A percentile compares a stretch with the other conserved stretches of the same genome.
Conservation (phyloP, 1,140 invertebrate genomes). For the Drosophila oshimai region DNA sequence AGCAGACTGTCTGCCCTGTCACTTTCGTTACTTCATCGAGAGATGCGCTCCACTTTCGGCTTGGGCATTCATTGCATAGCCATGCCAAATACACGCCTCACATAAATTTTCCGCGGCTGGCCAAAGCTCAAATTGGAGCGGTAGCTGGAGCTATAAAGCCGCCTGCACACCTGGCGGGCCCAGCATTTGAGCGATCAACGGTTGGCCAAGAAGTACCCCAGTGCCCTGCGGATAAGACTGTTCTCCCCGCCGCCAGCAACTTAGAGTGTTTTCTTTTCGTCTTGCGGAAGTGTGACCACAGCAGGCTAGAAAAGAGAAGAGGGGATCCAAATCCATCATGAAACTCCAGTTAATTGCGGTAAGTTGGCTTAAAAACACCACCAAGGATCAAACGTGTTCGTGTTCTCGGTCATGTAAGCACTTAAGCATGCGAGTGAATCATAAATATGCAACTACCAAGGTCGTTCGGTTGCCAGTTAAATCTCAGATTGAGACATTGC, state of each 20-base stretch:
- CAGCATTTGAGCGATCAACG: constrained; percentile 68
- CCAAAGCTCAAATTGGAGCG: constrained; percentile 28
- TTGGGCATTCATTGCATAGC: constrained; percentile 21
- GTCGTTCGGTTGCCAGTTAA: constrained; percentile 59
- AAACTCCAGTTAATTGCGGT: constrained; percentile 65
- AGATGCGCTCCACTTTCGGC: constrained; percentile 67
- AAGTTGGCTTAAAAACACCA: constrained; percentile 27
- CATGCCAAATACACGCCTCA: constrained; percentile 62
- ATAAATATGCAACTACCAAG: constrained; percentile 29
- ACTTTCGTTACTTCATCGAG: constrained; percentile 74
- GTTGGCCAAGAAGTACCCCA: constrained; percentile 27
- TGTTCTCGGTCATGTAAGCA: constrained; percentile 1
- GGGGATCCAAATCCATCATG: constrained; percentile 29
- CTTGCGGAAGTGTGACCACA: constrained; percentile 26
- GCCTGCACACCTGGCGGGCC: constrained; percentile 57
- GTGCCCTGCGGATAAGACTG: constrained; percentile 4
- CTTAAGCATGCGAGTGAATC: constrained; percentile 28
- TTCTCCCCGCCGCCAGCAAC: not conserved
- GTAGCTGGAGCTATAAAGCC: constrained; percentile 55
- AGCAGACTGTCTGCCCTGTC: constrained; percentile 20
- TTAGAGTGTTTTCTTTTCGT: not conserved
- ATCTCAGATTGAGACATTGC: constrained; percentile 40
- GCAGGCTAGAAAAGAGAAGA: not conserved
- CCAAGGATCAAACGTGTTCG: not conserved
- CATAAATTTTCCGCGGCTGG: constrained; percentile 57